Percentiles rank a stretch among this genome's conserved stretches.
These are phyloP conservation scores for Trissoscelio sp. DNA, from an alignment of 2,888 invertebrate genomes.

Conservation along the genomic window DNA sequence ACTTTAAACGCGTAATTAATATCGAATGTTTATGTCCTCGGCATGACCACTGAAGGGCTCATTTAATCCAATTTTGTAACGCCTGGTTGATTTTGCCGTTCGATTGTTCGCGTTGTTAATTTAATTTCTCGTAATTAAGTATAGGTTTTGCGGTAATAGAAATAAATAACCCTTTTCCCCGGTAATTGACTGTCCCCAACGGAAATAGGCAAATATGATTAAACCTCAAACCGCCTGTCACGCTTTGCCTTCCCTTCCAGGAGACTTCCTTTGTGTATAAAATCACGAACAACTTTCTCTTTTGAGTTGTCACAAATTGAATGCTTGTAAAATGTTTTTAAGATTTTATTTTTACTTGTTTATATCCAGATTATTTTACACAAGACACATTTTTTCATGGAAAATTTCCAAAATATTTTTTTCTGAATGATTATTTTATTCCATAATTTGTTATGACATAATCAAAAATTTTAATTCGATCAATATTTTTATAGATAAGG, in stretches of 20 bases:
- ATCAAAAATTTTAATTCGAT: too few relatives aligned
- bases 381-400: too few relatives aligned
- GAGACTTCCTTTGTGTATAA: conserved; percentile 53
- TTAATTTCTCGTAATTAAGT: conserved; percentile 82
- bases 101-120: conserved; percentile 81
- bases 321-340: too few relatives aligned
- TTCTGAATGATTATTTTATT: too few relatives aligned
- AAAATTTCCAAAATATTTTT: too few relatives aligned
- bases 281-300: conserved; percentile 48
- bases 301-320: conserved; percentile 19
- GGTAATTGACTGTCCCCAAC: conserved; percentile 77
- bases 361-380: too few relatives aligned
- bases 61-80: conserved; percentile 56
- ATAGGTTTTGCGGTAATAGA: conserved; percentile 82
- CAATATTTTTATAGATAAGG: too few relatives aligned
- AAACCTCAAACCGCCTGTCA: conserved; percentile 79
- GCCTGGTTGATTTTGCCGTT: conserved; percentile 54
- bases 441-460: too few relatives aligned
- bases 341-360: too few relatives aligned
- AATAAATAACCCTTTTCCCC: conserved; percentile 81
- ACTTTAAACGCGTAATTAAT: conserved; percentile 61
- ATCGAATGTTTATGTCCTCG: too few relatives aligned
- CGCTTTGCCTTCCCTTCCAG: conserved; percentile 75
- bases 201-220: conserved; percentile 82
- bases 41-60: conserved; percentile 43